Base-by-base conservation (phyloP, 2,797 vertebrate species). In the Neosilurus mollespiculum region DNA sequence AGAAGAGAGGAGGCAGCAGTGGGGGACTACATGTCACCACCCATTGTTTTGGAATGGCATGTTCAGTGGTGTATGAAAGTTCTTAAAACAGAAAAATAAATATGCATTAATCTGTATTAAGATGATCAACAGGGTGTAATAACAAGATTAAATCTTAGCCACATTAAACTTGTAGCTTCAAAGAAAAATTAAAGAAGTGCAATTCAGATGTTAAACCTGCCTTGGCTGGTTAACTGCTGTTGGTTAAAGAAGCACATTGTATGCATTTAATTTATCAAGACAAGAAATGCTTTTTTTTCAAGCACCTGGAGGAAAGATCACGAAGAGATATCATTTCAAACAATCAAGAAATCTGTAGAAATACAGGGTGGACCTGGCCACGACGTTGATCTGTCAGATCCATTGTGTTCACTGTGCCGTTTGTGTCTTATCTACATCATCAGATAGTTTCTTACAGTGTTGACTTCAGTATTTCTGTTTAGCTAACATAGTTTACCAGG, bases 201-300 rank as follows among this genome's bases (percentile, higher is more conserved):
- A 30, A 15, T 30, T 30, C 51, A 73, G 22, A 71, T 71, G 22
- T 15, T 22, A 72, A 54, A 24, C 11, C 16, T 30, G 53, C 22
- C 72, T 75, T 75, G 16, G 71, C 3, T 73, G 51, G 30, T 30
- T 73, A 53, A 56, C 24, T 58, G 71, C 71, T 26, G 30, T 58
- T 56, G 9, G 24, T 3, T 56, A 56, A 24, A 56, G 43, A 26
- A 24, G 24, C 26, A 54, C 10, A 53, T 72, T 1, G 51, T 54
- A 24, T 30, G 24, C 26, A 49, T 26, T 4, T 37, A 14, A 58
- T 20, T 22, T 12, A 54, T 58, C 18, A 20, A 30, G n/a, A n/a
- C n/a, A n/a, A n/a, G n/a, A n/a, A n/a, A n/a, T n/a, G n/a, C n/a
- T n/a, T n/a, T n/a, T n/a, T n/a, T n/a, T n/a, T n/a, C n/a, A n/a